Percentiles rank a stretch among this genome's conserved stretches.
Evolutionary conservation across 2,113 vertebrate genomes (phyloP).

Genomic region (Crotophaga sulcirostris): DNA sequence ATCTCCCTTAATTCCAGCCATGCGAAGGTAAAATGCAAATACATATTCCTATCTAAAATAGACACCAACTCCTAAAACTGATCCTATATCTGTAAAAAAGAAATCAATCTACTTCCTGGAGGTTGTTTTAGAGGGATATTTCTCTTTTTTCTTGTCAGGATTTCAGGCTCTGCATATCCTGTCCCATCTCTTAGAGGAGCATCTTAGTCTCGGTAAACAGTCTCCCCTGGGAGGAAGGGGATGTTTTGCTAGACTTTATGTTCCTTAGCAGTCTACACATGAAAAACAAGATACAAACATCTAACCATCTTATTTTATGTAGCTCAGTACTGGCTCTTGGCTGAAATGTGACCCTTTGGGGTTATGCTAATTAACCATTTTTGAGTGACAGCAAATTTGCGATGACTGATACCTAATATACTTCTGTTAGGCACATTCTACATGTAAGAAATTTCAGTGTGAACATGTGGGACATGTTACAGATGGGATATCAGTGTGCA

Average conservation of each 20-base stretch:
- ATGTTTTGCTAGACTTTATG: not conserved
- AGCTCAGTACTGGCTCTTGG: not conserved
- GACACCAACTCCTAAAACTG: not conserved
- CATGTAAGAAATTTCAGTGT: not conserved
- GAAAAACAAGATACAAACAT: not conserved
- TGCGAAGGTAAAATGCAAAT: not conserved
- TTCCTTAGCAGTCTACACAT: not conserved
- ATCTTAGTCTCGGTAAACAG: not conserved
- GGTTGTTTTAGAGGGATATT: not conserved
- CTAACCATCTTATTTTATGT: not conserved
- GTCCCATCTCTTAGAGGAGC: not conserved
- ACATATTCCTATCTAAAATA: not conserved
- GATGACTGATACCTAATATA: not conserved
- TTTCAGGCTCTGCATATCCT: not conserved
- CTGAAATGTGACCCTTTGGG: not conserved
- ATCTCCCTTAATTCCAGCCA: not conserved
- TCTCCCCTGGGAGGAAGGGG: not conserved
- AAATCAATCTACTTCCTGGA: not conserved
- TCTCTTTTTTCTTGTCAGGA: not conserved
- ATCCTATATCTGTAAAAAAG: not conserved
- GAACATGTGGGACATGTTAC: not conserved
- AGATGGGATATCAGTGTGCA: not conserved
- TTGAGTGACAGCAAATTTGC: not conserved
- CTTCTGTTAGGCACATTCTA: not conserved
- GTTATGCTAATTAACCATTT: not conserved